phyloP scores from a whole-genome alignment of 1,140 invertebrate species.

The Apocrypta bakeri region DNA sequence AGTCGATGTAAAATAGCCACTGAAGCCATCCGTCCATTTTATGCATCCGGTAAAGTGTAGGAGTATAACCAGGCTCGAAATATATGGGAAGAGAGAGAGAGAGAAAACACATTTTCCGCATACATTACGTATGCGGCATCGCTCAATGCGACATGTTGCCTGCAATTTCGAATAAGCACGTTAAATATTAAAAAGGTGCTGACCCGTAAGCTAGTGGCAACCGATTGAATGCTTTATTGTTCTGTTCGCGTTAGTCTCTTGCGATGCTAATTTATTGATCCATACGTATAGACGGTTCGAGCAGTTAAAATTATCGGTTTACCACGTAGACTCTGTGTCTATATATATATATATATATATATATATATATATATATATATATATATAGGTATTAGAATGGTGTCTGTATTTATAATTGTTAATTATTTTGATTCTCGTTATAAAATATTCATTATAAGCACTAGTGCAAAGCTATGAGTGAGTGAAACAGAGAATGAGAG shows the following conservation, averaged over 20 bases:
- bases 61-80: background rate
- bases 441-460: background rate
- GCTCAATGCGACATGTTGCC: conserved; percentile 33
- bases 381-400: too few relatives aligned
- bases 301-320: too few relatives aligned
- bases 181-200: conserved; percentile 51
- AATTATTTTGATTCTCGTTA: background rate
- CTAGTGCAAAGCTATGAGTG: too few relatives aligned
- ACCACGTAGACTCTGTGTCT: too few relatives aligned
- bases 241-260: background rate
- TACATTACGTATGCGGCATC: conserved; percentile 42
- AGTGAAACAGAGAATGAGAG: too few relatives aligned
- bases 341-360: too few relatives aligned
- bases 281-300: too few relatives aligned
- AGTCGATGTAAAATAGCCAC: background rate
- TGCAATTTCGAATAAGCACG: conserved; percentile 42
- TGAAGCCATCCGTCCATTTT: conserved; percentile 42
- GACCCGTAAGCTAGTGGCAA: too few relatives aligned
- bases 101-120: background rate
- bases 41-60: conserved; percentile 40
- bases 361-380: too few relatives aligned
- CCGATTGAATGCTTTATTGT: background rate
- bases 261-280: background rate
- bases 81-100: conserved; percentile 12
- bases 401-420: background rate